Base-by-base conservation (phyloP, 2,888 invertebrate genomes). In the Chrysolina oricalcia region DNA sequence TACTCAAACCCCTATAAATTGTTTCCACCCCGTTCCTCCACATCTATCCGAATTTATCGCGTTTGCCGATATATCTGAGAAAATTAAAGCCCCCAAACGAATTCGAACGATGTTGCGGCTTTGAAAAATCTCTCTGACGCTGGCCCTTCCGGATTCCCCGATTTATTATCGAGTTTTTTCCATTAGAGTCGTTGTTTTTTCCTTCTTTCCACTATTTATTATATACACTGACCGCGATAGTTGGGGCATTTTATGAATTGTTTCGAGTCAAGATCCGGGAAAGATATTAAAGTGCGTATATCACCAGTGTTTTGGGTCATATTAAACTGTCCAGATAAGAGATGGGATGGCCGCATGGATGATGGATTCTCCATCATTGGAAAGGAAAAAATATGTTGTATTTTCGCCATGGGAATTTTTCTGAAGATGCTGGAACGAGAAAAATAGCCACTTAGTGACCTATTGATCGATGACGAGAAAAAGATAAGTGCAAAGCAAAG, bases 221-320 rank as follows among this genome's bases (percentile, higher is more conserved):
- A 64, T 35, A 59, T 59, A 13, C 2, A 59, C 13, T 13, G 59
- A 9, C 35, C n/a, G 59, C 35, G 27, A 53, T 59, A 35, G 23
- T 59, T 23, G 59, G 23, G 35, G n/a, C 4, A n/a, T 35, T 59
- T 59, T 35, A 59, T 59, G 59, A 59, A 59, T 59, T 27, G 59
- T 68, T 48, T 21, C 8, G 72, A 35, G 35, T 62, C 62, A 46
- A 73, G 17, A 67, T 68, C 27, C 48, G 43, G 56, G 27, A 56
- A 40, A 73, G 48, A 40, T 67, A 73, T 73, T 73, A 62, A 73
- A 73, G 56, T 62, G 62, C 66, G 67, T 70, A 48, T 63, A 70
- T 70, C 70, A 70, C 48, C 43, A 40, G 48, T n/a, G 59, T 67
- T 73, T 46, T 59, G 41, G 59, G 46, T n/a, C 59, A 50, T 67